phyloP scores from a whole-genome alignment of 2,888 invertebrate genomes.

The Pterostichus madidus region DNA sequence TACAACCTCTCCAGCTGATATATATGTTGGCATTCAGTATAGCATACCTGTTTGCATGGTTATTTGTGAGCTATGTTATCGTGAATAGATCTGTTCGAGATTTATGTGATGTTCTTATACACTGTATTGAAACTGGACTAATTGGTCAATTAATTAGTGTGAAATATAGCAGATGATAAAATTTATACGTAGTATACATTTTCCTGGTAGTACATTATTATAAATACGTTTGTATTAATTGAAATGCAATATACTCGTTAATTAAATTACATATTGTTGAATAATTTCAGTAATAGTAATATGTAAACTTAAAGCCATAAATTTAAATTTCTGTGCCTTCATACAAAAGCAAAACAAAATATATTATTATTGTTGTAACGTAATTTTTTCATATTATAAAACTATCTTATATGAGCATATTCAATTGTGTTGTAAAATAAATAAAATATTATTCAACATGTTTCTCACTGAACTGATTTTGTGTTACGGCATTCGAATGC shows the following conservation, averaged over 20 bases:
- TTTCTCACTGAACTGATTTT: too few species aligned
- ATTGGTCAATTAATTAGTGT: constrained; percentile 49
- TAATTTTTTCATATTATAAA: too few species aligned
- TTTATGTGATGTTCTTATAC: constrained; percentile 40
- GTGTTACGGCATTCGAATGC: too few species aligned
- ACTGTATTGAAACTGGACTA: constrained; percentile 41
- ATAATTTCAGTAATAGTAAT: background rate
- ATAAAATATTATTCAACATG: too few species aligned
- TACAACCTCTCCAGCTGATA: too few species aligned
- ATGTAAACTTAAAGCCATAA: background rate
- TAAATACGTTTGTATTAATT: constrained; percentile 18
- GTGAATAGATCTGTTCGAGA: constrained; percentile 11
- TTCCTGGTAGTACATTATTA: background rate
- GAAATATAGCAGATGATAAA: constrained; percentile 18
- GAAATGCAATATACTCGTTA: constrained; percentile 16
- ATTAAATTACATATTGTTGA: constrained; percentile 4
- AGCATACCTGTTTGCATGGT: background rate
- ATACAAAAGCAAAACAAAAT: background rate
- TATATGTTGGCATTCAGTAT: too few species aligned
- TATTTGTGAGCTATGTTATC: constrained; percentile 25
- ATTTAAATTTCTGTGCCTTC: background rate
- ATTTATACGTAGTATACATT: constrained; percentile 33
- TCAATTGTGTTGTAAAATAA: too few species aligned
- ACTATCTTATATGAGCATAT: too few species aligned
- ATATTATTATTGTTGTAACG: background rate